Percentiles rank a stretch among this genome's conserved stretches.
Evolutionary conservation across 2,888 invertebrate genomes (phyloP).

Genomic region (Drosophila buzzatii): DNA sequence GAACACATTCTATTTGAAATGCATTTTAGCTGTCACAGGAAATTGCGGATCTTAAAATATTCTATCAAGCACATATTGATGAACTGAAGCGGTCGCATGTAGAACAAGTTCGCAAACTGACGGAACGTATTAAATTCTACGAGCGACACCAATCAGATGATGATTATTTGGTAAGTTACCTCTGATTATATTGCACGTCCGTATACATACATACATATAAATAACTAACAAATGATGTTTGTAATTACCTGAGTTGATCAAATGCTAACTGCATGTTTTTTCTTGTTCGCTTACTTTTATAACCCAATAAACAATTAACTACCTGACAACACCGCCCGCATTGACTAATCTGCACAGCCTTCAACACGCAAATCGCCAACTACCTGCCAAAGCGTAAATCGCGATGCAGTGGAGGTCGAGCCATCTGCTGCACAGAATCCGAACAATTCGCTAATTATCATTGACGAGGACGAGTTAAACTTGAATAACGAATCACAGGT

Average conservation of each 20-base stretch:
- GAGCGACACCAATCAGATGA: slow-evolving; percentile 84
- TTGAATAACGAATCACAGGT: slow-evolving; percentile 84
- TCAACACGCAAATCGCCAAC: slow-evolving; percentile 35
- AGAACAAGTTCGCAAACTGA: slow-evolving; percentile 78
- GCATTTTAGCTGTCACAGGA: slow-evolving; percentile 71
- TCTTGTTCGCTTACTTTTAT: slow-evolving; percentile 68
- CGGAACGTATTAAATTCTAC: slow-evolving; percentile 81
- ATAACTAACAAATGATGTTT: neutral
- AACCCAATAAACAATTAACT: slow-evolving; percentile 61
- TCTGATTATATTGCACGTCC: neutral
- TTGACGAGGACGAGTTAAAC: slow-evolving; percentile 84
- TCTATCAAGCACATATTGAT: slow-evolving; percentile 83
- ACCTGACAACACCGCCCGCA: slow-evolving; percentile 45
- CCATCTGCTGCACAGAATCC: slow-evolving; percentile 30
- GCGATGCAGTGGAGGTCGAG: neutral
- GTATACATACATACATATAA: neutral
- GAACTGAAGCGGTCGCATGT: slow-evolving; percentile 82
- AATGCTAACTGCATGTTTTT: slow-evolving; percentile 79
- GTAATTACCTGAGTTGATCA: slow-evolving; percentile 42
- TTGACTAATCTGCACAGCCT: slow-evolving; percentile 26
- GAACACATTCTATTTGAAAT: neutral
- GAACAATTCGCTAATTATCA: slow-evolving; percentile 82
- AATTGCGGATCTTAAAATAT: slow-evolving; percentile 80
- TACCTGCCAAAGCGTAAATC: slow-evolving; percentile 48
- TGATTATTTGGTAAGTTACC: slow-evolving; percentile 83